These are phyloP conservation scores for Valencia hispanica DNA, from an alignment of 2,797 vertebrate genomes.

Conservation along the genomic window DNA sequence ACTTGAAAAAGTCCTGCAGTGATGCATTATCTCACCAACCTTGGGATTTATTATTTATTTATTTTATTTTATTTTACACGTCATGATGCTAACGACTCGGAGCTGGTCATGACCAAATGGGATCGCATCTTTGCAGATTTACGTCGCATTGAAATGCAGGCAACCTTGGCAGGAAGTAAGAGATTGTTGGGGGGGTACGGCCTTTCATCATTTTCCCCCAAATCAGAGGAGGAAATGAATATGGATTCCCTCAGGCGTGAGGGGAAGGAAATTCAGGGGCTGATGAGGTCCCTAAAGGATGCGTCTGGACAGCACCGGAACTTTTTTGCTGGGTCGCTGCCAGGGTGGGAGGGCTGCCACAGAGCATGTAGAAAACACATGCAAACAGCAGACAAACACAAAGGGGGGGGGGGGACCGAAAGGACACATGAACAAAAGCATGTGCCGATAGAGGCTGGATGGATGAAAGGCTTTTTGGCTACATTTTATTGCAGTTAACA, in stretches of 20 bases:
- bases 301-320: conserved; percentile 83
- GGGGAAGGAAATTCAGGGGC: conserved; percentile 80
- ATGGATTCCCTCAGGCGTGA: conserved; percentile 83
- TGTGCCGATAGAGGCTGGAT: conserved; percentile 4
- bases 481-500: not conserved
- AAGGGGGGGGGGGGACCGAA: conserved; percentile 22
- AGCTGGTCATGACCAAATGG: conserved; percentile 60
- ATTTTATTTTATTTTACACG: conserved; percentile 35
- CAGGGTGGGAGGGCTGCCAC: conserved; percentile 58
- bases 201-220: conserved; percentile 84
- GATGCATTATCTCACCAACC: conserved; percentile 29
- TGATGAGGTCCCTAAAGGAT: conserved; percentile 86
- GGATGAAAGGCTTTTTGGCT: not conserved
- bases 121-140: conserved; percentile 73
- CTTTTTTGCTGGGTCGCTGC: conserved; percentile 72
- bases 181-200: conserved; percentile 60
- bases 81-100: conserved; percentile 48
- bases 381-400: conserved; percentile 44
- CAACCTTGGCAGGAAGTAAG: conserved; percentile 80
- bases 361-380: conserved; percentile 64
- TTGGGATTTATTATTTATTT: conserved; percentile 1
- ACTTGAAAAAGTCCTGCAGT: conserved; percentile 2
- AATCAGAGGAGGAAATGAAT: conserved; percentile 88
- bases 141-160: conserved; percentile 78
- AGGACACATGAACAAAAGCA: conserved; percentile 1